These are phyloP conservation scores for Theristicus caerulescens DNA, from an alignment of 2,113 vertebrate species.

Conservation along the genomic window DNA sequence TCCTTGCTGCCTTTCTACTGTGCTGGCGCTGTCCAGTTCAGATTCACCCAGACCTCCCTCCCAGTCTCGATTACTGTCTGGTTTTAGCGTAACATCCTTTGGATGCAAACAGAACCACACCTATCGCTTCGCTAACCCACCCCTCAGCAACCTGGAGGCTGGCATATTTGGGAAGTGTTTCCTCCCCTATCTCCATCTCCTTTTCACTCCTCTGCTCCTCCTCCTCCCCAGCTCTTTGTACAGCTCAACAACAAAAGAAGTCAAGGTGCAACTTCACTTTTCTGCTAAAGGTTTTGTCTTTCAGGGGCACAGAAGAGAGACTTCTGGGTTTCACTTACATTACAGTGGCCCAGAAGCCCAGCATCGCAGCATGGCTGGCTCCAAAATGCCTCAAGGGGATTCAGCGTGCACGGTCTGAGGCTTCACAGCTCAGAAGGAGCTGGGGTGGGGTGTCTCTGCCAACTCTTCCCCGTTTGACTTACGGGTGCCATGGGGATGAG, in stretches of 20 bases:
- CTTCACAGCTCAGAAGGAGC: neutral
- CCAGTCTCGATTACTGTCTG: rapidly evolving
- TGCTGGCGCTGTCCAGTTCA: neutral
- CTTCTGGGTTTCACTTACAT: neutral
- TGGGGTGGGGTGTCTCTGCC: neutral
- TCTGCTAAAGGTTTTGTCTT: neutral
- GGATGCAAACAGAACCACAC: neutral
- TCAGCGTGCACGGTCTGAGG: neutral
- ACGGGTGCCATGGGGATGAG: rapidly evolving
- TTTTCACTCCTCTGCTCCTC: neutral
- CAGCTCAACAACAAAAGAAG: neutral
- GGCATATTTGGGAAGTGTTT: neutral
- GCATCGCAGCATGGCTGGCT: neutral
- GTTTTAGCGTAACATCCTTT: neutral
- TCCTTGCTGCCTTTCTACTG: neutral
- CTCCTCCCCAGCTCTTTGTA: neutral
- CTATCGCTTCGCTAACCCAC: neutral
- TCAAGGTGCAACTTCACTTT: neutral
- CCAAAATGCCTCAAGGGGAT: neutral
- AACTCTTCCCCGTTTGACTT: neutral
- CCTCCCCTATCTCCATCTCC: neutral
- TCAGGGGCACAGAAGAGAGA: neutral
- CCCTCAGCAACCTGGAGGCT: neutral
- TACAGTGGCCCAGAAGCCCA: neutral
- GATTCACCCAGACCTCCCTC: neutral